Evolutionary conservation across 2,888 invertebrate species (phyloP).

Genomic region (Serripes groenlandicus): DNA sequence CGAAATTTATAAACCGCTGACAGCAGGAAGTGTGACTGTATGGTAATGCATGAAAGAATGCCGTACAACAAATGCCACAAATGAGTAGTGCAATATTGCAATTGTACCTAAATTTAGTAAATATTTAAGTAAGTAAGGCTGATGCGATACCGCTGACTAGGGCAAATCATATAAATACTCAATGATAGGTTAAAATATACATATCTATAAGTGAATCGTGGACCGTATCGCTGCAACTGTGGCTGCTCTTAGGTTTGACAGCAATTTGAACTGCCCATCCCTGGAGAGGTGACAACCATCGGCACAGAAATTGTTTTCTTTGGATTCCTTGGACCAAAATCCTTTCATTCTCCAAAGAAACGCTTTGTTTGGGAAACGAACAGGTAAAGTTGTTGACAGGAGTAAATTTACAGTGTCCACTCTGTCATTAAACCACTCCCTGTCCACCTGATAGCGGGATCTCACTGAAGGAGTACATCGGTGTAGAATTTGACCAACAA

Average conservation of each 20-base stretch:
- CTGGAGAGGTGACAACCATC: slow-evolving; percentile 1
- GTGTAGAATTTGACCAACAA: background rate
- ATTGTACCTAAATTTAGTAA: background rate
- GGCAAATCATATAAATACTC: too few relatives aligned
- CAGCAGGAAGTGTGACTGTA: background rate
- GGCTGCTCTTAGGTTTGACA: background rate
- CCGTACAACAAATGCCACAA: background rate
- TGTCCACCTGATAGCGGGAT: background rate
- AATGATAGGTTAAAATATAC: too few relatives aligned
- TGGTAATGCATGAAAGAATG: background rate
- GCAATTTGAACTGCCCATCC: background rate
- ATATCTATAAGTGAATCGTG: background rate
- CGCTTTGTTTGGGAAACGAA: background rate
- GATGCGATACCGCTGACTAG: background rate
- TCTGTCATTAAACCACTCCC: background rate
- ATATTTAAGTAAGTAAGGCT: background rate
- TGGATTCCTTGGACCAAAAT: slow-evolving; percentile 5
- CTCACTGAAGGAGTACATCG: background rate
- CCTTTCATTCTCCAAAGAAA: background rate
- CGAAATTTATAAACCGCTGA: too few relatives aligned
- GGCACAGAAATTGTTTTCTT: background rate
- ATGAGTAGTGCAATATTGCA: background rate
- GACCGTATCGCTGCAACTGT: background rate
- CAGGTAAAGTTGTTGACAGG: background rate
- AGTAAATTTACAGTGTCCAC: background rate